Base-by-base conservation (phyloP, 2,113 vertebrate species). In the Mus spicilegus region DNA sequence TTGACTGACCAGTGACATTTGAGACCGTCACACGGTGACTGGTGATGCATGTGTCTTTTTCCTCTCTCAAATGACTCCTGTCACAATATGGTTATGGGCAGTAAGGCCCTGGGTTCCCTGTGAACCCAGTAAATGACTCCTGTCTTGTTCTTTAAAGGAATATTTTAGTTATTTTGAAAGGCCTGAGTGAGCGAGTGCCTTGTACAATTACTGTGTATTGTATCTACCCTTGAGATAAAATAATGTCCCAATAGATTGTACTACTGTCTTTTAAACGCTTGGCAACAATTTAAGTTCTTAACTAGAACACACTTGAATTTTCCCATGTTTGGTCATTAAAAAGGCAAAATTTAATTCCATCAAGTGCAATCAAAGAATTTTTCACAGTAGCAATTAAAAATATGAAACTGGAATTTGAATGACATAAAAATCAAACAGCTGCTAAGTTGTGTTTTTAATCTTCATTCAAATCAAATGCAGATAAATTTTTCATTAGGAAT, bases 331-430 rank as follows among this genome's bases (percentile, higher is more conserved):
- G 98, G 98, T 98, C 97, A 98, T 97, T 98, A 98, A 98, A 98
- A 96, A 97, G 90, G 96, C 97, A 98, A 98, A 98, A 98, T 96
- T 97, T 98, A 98, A 98, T 98, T 98, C 98, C 97, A 98, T 98
- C 98, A 97, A 98, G 97, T 96, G 97, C 97, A 98, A 98, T 98
- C 98, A 98, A 98, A 98, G 96, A 98, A 98, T 98, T 98, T 97
- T 98, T 97, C 97, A 56, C 93, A 97, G 96, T 95, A 97, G 97
- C 97, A 98, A 98, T 98, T 98, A 98, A 98, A 98, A 91, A 81
- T 95, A 94, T 86, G 97, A 98, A 98, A 97, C 97, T 88, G 86
- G 94, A 98, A 96, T 98, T 97, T 0, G 5, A 98, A 91, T 98
- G 98, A 97, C 89, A 97, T 95, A 95, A 97, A 98, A 98, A 97